Evolutionary conservation across 2,797 vertebrate species (phyloP).

Genomic region (Okamejei kenojei): DNA sequence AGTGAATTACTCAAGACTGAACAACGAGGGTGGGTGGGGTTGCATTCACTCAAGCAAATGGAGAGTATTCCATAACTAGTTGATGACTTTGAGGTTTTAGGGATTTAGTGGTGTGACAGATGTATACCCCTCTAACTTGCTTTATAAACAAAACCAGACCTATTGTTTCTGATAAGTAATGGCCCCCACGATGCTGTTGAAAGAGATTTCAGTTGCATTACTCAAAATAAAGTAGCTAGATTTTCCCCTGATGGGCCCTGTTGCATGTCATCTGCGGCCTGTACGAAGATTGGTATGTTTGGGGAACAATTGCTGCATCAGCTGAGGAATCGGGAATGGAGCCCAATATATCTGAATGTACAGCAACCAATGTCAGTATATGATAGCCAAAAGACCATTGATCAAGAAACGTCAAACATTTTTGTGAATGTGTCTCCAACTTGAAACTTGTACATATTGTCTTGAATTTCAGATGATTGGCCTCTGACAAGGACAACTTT

Average conservation of each 20-base stretch:
- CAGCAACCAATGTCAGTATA: neutral
- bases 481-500: too few species aligned
- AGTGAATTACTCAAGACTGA: neutral
- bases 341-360: neutral
- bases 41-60: neutral
- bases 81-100: neutral
- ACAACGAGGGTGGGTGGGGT: neutral
- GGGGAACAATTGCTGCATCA: neutral
- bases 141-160: neutral
- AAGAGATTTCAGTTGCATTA: too few species aligned
- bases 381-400: neutral
- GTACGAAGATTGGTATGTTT: neutral
- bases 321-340: neutral
- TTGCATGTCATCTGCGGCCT: too few species aligned
- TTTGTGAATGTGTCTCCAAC: too few species aligned
- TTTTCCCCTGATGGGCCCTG: too few species aligned
- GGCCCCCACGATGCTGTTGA: neutral
- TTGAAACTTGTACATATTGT: too few species aligned
- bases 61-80: neutral
- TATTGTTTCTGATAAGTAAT: neutral
- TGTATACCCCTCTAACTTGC: too few species aligned
- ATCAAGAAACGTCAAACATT: too few species aligned
- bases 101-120: neutral
- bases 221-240: too few species aligned
- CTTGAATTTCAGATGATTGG: too few species aligned